Percentiles rank a stretch among this genome's conserved stretches.
These are phyloP conservation scores for Probaryconus sp. DNA, from an alignment of 1,140 invertebrate species.

Conservation along the genomic window DNA sequence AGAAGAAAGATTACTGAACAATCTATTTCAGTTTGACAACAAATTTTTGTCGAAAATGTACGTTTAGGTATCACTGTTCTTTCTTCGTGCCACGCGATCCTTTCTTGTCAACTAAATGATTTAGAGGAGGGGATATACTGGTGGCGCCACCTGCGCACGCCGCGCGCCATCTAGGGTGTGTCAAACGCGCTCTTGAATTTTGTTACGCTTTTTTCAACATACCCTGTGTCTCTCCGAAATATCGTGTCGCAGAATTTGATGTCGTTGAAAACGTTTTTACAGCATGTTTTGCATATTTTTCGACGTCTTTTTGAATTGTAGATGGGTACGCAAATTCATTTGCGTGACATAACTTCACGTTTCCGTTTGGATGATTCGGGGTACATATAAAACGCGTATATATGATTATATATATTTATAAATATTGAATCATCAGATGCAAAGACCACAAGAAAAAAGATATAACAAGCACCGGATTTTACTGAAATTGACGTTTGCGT, in stretches of 20 bases:
- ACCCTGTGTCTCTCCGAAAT: slow-evolving; percentile 39
- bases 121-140: too few relatives aligned
- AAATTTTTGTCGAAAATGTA: too few relatives aligned
- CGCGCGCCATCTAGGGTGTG: slow-evolving; percentile 43
- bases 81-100: too few relatives aligned
- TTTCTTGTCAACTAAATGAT: too few relatives aligned
- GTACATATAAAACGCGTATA: too few relatives aligned
- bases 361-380: too few relatives aligned
- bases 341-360: too few relatives aligned
- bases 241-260: neutral
- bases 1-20: too few relatives aligned
- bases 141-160: neutral
- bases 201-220: slow-evolving; percentile 55
- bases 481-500: neutral
- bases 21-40: too few relatives aligned
- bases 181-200: slow-evolving; percentile 60
- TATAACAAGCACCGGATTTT: slow-evolving; percentile 2
- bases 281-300: slow-evolving; percentile 50
- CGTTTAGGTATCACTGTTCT: too few relatives aligned
- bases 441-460: too few relatives aligned
- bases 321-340: slow-evolving; percentile 1
- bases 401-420: too few relatives aligned
- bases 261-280: slow-evolving; percentile 29
- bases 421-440: slow-evolving; percentile 4
- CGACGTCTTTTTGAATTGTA: slow-evolving; percentile 51